A percentile compares a stretch with the other conserved stretches of the same genome.
phyloP scores from a whole-genome alignment of 2,888 invertebrate species.

The Frankliniella fusca region DNA sequence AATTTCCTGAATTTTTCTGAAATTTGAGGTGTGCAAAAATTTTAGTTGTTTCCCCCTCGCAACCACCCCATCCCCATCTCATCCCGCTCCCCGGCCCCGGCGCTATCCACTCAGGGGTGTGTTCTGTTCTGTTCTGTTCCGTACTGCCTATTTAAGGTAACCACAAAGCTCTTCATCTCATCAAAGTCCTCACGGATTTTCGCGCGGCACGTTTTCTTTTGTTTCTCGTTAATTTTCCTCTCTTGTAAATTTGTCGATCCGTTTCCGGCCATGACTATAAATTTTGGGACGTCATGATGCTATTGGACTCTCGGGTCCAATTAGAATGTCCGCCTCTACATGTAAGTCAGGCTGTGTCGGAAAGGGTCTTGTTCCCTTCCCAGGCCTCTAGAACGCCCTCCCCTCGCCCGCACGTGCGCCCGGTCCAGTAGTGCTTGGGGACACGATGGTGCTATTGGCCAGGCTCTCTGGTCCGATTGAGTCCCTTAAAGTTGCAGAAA shows the following conservation, averaged over 20 bases:
- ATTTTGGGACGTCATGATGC: slow-evolving; percentile 20
- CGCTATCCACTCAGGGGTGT: no score
- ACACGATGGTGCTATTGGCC: slow-evolving; percentile 2
- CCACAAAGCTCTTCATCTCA: no score
- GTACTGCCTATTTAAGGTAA: no score
- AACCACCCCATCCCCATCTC: no score
- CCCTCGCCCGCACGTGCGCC: background rate
- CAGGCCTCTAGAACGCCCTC: background rate
- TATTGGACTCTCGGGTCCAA: background rate
- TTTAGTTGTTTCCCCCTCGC: no score
- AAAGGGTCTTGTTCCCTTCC: background rate
- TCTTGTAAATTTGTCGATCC: background rate
- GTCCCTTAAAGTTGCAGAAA: background rate
- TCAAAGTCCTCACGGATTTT: no score
- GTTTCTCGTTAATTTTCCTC: background rate
- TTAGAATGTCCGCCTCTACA: slow-evolving; percentile 24
- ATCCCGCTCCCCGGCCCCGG: no score
- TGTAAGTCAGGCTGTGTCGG: slow-evolving; percentile 2
- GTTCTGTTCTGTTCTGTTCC: no score
- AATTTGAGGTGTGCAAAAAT: no score
- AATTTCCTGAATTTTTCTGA: no score
- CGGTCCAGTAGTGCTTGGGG: background rate
- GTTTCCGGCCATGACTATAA: background rate
- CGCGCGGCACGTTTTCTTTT: no score
- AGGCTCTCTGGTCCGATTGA: background rate